A percentile compares a stretch with the other conserved stretches of the same genome.
phyloP scores from a whole-genome alignment of 2,797 vertebrate species.

The Linurgus olivaceus region DNA sequence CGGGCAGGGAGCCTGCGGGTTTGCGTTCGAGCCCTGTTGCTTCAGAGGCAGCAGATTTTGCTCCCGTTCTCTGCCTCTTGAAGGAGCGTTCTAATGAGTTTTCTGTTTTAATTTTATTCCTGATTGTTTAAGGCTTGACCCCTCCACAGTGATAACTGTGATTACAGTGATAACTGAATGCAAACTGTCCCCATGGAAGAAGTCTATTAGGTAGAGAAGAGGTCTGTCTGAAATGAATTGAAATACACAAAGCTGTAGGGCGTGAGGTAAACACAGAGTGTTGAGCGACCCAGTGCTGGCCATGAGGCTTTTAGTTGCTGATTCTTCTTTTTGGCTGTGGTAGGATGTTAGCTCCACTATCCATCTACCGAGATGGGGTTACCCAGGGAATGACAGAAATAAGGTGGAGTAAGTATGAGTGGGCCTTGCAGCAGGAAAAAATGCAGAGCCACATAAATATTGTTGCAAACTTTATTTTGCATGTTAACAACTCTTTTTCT shows the following conservation, averaged over 20 bases:
- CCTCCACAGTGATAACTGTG: too few relatives aligned
- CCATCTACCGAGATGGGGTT: background rate
- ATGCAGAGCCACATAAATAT: background rate
- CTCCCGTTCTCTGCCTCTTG: background rate
- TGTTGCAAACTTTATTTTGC: background rate
- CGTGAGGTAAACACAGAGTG: background rate
- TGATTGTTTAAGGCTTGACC: background rate
- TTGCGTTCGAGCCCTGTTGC: background rate
- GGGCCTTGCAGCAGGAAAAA: background rate
- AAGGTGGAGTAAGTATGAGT: background rate
- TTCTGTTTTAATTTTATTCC: background rate
- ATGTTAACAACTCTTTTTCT: background rate
- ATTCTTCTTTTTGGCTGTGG: background rate
- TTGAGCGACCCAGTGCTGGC: background rate
- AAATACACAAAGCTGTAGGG: background rate
- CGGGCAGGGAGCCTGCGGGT: rapidly evolving
- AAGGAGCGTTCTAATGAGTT: background rate
- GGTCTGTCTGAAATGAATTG: background rate
- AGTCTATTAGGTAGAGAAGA: background rate
- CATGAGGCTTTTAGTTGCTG: too few relatives aligned
- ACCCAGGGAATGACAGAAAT: background rate
- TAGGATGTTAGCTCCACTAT: background rate
- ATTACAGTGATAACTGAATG: background rate
- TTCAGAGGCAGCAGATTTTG: background rate
- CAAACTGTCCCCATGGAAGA: background rate